Conservation (phyloP, 1,140 invertebrate species). For the Drosophila sucinea region DNA sequence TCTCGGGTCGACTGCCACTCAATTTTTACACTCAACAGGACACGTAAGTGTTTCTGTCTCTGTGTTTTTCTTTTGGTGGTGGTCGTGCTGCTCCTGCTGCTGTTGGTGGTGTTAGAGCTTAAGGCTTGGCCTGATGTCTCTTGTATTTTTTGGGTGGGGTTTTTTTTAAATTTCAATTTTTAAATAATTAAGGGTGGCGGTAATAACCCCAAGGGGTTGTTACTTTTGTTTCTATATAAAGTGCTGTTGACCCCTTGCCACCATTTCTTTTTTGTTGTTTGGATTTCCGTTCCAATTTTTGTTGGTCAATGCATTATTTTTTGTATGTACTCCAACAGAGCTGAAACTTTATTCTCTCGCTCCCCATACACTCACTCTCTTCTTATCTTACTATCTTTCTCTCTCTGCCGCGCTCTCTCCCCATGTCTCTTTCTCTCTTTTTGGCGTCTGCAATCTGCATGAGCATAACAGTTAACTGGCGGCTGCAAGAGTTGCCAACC, state of each 20-base stretch:
- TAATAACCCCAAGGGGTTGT: conserved; percentile 40
- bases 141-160: conserved; percentile 41
- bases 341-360: conserved; percentile 14
- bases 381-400: conserved; percentile 15
- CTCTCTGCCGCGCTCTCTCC: conserved; percentile 33
- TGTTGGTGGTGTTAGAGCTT: conserved; percentile 43
- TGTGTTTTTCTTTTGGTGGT: conserved; percentile 2
- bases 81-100: conserved; percentile 5
- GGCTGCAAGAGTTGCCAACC: conserved; percentile 68
- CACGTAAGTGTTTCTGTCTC: conserved; percentile 52
- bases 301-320: conserved; percentile 57
- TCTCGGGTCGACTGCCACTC: conserved; percentile 38
- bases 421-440: conserved; percentile 37
- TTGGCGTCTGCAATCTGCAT: conserved; percentile 68
- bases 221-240: conserved; percentile 23
- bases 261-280: conserved; percentile 29
- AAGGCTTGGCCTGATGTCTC: conserved; percentile 12
- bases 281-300: conserved; percentile 62
- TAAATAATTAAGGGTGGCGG: conserved; percentile 55
- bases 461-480: conserved; percentile 52
- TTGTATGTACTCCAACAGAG: conserved; percentile 41
- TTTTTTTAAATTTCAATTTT: conserved; percentile 63
- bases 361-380: conserved; percentile 3
- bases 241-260: conserved; percentile 44
- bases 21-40: conserved; percentile 63